A percentile compares a stretch with the other conserved stretches of the same genome.
Evolutionary conservation across 2,888 invertebrate species (phyloP).

Genomic region (Crioceris asparagi): DNA sequence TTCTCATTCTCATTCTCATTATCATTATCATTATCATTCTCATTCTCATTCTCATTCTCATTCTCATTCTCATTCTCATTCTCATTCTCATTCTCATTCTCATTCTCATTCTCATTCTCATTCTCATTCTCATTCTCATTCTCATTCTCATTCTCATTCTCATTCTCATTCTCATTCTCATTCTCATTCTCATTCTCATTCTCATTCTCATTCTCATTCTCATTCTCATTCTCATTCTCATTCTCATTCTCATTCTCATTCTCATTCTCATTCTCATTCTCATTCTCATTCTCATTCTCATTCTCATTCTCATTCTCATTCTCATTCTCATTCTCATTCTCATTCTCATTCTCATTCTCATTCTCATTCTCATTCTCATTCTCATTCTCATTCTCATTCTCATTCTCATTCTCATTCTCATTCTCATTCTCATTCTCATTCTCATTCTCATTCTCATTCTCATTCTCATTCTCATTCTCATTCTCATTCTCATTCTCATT

Average conservation of each 20-base stretch:
- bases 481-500: background rate
- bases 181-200: background rate
- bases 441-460: background rate
- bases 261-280: background rate
- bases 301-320: background rate
- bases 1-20: background rate
- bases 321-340: background rate
- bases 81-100: background rate
- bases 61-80: background rate
- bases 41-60: background rate
- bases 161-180: background rate
- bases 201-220: background rate
- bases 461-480: background rate
- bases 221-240: background rate
- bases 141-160: background rate
- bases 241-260: background rate
- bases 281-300: background rate
- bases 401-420: background rate
- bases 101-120: background rate
- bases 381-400: background rate
- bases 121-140: background rate
- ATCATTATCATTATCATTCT: background rate
- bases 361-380: background rate
- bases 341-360: background rate
- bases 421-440: background rate